phyloP scores from a whole-genome alignment of 1,140 invertebrate species.

The Tetraneura akinire region DNA sequence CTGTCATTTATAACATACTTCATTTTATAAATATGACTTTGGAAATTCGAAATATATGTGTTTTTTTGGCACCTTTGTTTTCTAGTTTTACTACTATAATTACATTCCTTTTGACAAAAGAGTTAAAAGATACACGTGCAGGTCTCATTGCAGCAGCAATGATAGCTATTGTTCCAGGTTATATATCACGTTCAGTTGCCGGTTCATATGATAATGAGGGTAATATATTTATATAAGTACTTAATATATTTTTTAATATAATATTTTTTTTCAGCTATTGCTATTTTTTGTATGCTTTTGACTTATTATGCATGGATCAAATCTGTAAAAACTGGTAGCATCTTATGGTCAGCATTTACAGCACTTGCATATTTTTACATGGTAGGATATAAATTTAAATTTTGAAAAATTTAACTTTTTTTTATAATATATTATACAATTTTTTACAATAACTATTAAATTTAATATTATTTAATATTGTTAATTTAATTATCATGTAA shows the following conservation, averaged over 20 bases:
- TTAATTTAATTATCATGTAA: conserved; percentile 50
- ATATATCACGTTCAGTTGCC: conserved; percentile 95
- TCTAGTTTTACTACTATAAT: conserved; percentile 94
- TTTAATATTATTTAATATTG: background rate
- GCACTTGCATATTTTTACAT: conserved; percentile 97
- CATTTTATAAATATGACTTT: conserved; percentile 91
- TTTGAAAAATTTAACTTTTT: background rate
- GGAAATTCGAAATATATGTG: conserved; percentile 96
- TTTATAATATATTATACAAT: background rate
- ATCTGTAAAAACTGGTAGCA: conserved; percentile 91
- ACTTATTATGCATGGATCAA: conserved; percentile 99
- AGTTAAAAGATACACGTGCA: conserved; percentile 88
- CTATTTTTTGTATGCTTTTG: conserved; percentile 97
- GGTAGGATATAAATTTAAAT: conserved; percentile 64
- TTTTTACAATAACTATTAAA: background rate
- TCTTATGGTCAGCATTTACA: conserved; percentile 87
- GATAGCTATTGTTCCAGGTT: conserved; percentile 96
- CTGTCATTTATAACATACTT: conserved; percentile 84
- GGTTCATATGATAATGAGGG: conserved; percentile 99
- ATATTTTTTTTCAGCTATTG: conserved; percentile 66
- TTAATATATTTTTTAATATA: background rate
- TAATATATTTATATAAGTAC: conserved; percentile 43
- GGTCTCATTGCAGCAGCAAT: conserved; percentile 91
- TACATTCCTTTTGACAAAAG: conserved; percentile 94
- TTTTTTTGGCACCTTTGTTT: conserved; percentile 96